phyloP scores from a whole-genome alignment of 2,888 invertebrate genomes.

The Mythimna albipuncta region DNA sequence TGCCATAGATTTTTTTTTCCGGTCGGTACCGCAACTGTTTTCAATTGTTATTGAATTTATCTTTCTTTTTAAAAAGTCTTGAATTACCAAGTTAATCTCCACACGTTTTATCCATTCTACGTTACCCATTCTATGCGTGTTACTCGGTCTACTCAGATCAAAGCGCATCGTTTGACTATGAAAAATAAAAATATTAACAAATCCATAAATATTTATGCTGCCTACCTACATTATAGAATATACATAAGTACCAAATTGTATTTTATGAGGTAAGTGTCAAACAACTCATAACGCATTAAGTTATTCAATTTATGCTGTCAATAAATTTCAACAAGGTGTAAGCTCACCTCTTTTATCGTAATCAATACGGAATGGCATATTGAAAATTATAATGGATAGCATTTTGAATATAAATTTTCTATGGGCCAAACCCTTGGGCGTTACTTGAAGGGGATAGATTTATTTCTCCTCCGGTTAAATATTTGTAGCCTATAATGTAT shows the following conservation, averaged over 20 bases:
- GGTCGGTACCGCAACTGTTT: slow-evolving; percentile 25
- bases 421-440: slow-evolving; percentile 54
- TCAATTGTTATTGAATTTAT: slow-evolving; percentile 9
- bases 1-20: slow-evolving; percentile 53
- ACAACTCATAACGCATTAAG: slow-evolving; percentile 58
- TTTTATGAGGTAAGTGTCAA: slow-evolving; percentile 62
- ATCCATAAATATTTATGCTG: slow-evolving; percentile 45
- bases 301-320: slow-evolving; percentile 66
- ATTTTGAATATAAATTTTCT: slow-evolving; percentile 65
- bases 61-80: neutral
- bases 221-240: slow-evolving; percentile 23
- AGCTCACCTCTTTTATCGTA: slow-evolving; percentile 61
- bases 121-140: slow-evolving; percentile 4
- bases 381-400: slow-evolving; percentile 61
- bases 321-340: slow-evolving; percentile 65
- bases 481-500: slow-evolving; percentile 28
- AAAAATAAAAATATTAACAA: slow-evolving; percentile 28
- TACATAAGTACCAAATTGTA: slow-evolving; percentile 57
- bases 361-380: slow-evolving; percentile 59
- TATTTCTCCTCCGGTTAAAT: slow-evolving; percentile 49
- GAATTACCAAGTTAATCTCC: neutral
- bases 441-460: slow-evolving; percentile 53
- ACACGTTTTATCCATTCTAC: slow-evolving; percentile 8
- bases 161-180: slow-evolving; percentile 30
- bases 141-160: slow-evolving; percentile 15